Percentiles rank a stretch among this genome's conserved stretches.
phyloP scores from a whole-genome alignment of 1,140 invertebrate species.

The Thalassaphorura encarpata region DNA sequence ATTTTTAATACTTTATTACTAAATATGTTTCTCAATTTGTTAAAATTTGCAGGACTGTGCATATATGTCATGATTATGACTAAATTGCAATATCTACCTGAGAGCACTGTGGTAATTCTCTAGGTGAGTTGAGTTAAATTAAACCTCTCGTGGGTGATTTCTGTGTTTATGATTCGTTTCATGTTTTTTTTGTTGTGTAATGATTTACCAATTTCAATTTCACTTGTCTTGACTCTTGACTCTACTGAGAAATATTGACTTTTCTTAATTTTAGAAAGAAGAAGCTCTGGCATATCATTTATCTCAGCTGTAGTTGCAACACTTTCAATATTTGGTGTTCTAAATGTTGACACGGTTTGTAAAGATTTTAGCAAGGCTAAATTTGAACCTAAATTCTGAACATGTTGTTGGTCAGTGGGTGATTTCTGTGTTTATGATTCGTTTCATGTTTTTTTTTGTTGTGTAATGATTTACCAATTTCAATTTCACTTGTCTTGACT shows the following conservation, averaged over 20 bases:
- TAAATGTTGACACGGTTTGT: slow-evolving; percentile 84
- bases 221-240: too few relatives aligned
- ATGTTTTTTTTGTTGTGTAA: too few relatives aligned
- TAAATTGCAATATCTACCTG: slow-evolving; percentile 91
- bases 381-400: too few relatives aligned
- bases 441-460: too few relatives aligned
- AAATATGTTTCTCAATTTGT: slow-evolving; percentile 8
- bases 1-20: too few relatives aligned
- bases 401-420: too few relatives aligned
- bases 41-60: slow-evolving; percentile 55
- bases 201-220: slow-evolving; percentile 1
- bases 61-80: slow-evolving; percentile 89
- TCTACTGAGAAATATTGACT: slow-evolving; percentile 2
- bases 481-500: slow-evolving; percentile 16
- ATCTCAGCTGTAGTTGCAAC: slow-evolving; percentile 99
- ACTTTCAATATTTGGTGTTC: slow-evolving; percentile 94
- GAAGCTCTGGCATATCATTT: slow-evolving; percentile 93
- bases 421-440: too few relatives aligned
- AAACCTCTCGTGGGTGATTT: neutral
- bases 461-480: neutral
- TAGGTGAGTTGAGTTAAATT: slow-evolving; percentile 45
- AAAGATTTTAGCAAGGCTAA: too few relatives aligned
- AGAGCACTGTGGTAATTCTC: slow-evolving; percentile 93
- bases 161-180: too few relatives aligned
- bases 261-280: slow-evolving; percentile 60